phyloP scores from a whole-genome alignment of 2,113 vertebrate species.

The Etheostoma cragini region DNA sequence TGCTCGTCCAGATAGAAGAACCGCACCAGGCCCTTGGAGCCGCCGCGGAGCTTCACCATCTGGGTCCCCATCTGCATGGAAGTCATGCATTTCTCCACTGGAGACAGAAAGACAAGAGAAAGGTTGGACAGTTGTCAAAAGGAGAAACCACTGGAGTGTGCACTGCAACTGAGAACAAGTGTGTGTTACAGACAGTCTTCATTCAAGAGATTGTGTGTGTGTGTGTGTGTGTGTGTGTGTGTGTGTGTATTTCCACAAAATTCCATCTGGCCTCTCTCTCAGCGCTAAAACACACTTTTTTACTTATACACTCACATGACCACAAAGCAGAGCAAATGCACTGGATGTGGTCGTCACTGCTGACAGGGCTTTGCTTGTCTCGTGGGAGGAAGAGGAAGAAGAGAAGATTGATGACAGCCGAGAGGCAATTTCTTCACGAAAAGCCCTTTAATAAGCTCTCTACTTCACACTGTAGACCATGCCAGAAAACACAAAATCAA shows the following conservation, averaged over 20 bases:
- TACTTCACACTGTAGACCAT: constrained; percentile 1
- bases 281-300: constrained; percentile 19
- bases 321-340: constrained; percentile 4
- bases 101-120: constrained; percentile 3
- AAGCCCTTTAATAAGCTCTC: constrained; percentile 26
- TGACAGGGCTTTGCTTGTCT: neutral
- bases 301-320: constrained; percentile 5
- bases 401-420: neutral
- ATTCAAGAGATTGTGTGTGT: neutral
- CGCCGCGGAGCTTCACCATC: constrained; percentile 96
- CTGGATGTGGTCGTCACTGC: constrained; percentile 21
- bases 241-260: constrained; percentile 5
- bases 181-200: constrained; percentile 7
- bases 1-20: constrained; percentile 96
- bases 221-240: neutral
- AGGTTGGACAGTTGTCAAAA: constrained; percentile 28
- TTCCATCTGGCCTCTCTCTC: constrained; percentile 15
- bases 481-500: constrained; percentile 10
- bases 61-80: constrained; percentile 96
- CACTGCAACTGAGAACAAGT: neutral
- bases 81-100: constrained; percentile 98
- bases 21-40: constrained; percentile 93
- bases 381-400: constrained; percentile 22
- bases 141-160: constrained; percentile 10
- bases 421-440: constrained; percentile 24